Evolutionary conservation across 2,113 vertebrate genomes (phyloP).

Genomic region (Ellobius talpinus): DNA sequence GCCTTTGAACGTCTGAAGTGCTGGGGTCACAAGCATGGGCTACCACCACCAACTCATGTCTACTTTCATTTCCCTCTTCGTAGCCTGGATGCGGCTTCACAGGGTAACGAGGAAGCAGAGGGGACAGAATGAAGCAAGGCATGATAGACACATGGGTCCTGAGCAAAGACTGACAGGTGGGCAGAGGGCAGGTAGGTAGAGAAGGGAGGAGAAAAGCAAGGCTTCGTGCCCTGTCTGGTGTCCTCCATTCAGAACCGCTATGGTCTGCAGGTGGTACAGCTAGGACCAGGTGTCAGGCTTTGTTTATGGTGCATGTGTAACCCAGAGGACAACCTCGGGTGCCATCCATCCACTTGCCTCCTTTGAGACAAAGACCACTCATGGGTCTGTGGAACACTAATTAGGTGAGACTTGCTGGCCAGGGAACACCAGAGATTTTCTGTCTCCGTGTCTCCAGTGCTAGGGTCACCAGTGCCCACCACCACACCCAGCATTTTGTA

Average conservation of each 20-base stretch:
- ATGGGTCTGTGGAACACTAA: too few relatives aligned
- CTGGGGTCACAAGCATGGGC: neutral
- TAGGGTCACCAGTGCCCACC: too few relatives aligned
- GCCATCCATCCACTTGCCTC: neutral
- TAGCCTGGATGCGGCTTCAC: neutral
- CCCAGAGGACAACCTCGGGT: neutral
- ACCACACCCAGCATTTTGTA: neutral
- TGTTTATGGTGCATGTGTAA: neutral
- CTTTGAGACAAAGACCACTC: too few relatives aligned
- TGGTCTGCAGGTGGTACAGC: neutral
- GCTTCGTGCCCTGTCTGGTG: neutral
- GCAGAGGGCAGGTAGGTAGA: neutral
- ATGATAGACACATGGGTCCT: accelerated
- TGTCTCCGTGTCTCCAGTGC: neutral
- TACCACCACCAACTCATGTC: neutral
- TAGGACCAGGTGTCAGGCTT: neutral
- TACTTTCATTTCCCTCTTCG: neutral
- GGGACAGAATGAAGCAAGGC: neutral
- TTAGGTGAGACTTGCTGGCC: neutral
- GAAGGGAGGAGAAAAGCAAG: neutral
- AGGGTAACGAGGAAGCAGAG: neutral
- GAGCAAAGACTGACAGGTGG: neutral
- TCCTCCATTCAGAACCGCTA: neutral
- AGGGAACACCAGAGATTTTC: neutral
- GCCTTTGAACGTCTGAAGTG: neutral